Base-by-base conservation (phyloP, 2,797 vertebrate genomes). In the Nyctalus aviator region DNA sequence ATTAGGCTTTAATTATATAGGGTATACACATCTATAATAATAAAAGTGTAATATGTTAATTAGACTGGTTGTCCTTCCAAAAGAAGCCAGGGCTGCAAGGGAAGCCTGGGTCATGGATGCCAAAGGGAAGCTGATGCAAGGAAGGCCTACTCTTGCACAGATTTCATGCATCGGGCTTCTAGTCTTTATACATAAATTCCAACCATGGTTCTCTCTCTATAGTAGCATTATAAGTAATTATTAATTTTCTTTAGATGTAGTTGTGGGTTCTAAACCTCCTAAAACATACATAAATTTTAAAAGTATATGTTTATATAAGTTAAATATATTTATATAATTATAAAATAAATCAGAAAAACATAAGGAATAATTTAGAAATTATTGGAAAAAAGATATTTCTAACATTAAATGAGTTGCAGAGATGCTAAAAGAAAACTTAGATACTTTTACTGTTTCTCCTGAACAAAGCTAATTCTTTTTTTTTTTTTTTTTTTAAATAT, bases 391-490 rank as follows among this genome's bases (percentile, higher is more conserved):
- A 62, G n/a, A 17, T 84, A 85, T 55, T 81, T 83, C 48, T 2
- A 86, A 95, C 13, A 93, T 0, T 90, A 23, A 90, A 81, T 77
- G n/a, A 11, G 6, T n/a, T 64, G 5, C 13, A 83, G 25, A 95
- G 10, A 90, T 59, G 62, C 17, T 62, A 72, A 72, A 87, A 62
- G n/a, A 73, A 76, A 76, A 78, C 53, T 73, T 76, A 59, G 23
- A 64, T 88, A 64, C 4, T 93, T 95, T 83, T 44, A 94, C 15
- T 69, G 23, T 69, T 95, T 90, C 68, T 90, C 55, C 25, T 35
- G 11, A 50, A 15, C 71, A 83, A 50, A 20, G 37, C 66, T 84
- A 68, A 84, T 64, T 82, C 71, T 87, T 73, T n/a, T n/a, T n/a
- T n/a, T n/a, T n/a, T n/a, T 37, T 5, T 37, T 37, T 37, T 6